These are phyloP conservation scores for Stenodema calcarata DNA, from an alignment of 2,888 invertebrate genomes.

Conservation along the genomic window DNA sequence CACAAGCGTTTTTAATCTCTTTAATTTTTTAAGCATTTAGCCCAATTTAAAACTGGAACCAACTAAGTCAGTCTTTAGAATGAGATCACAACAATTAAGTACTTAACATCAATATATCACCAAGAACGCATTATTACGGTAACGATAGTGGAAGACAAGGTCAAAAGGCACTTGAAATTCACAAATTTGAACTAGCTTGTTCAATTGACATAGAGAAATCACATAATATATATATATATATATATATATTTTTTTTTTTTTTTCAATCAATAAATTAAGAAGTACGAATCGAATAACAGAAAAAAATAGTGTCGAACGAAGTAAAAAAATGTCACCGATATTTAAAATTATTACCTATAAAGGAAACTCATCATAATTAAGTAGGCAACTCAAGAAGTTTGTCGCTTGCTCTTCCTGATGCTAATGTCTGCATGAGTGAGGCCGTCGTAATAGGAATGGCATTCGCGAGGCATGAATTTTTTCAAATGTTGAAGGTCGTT, in stretches of 20 bases:
- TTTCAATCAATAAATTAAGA: not conserved
- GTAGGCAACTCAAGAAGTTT: not conserved
- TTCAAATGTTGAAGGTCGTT: slow-evolving; percentile 10
- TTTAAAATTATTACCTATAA: no score
- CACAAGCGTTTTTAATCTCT: no score
- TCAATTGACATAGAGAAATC: not conserved
- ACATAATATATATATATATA: no score
- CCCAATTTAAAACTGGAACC: not conserved
- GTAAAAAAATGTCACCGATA: not conserved
- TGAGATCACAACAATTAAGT: not conserved
- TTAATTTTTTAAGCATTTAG: not conserved
- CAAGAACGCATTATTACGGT: not conserved
- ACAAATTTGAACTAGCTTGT: not conserved
- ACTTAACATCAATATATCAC: not conserved
- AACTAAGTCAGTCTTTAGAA: not conserved
- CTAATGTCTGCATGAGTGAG: slow-evolving; percentile 14
- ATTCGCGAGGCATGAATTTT: not conserved
- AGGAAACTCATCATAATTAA: not conserved
- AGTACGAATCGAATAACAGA: not conserved
- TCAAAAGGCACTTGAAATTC: not conserved
- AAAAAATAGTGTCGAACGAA: not conserved
- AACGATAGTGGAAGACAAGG: not conserved
- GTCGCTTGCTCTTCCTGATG: not conserved
- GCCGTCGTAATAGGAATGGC: not conserved
- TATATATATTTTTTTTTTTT: no score